Base-by-base conservation (phyloP, 2,113 vertebrate genomes). In the Carassius gibelio region DNA sequence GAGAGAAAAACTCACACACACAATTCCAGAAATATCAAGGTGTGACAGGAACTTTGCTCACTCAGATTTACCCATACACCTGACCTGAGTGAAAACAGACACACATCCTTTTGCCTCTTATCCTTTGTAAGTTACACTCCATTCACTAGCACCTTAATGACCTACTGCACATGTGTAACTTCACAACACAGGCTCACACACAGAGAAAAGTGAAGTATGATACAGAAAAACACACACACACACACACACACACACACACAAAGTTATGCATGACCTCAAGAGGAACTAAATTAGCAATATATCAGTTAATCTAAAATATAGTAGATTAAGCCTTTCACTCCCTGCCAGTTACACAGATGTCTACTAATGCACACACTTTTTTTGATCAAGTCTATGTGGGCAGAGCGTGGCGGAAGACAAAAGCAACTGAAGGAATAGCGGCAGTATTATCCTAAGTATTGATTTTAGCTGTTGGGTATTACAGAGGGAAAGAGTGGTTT, bases 391-490 rank as follows among this genome's bases (percentile, higher is more conserved):
- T 64, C 79, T 89, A 91, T 85, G 91, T 72, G 87, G 88, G 88
- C 91, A 91, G 88, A 91, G 88, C 9, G 89, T 89, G 89, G 90
- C 85, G 90, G 89, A 79, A 94, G 94, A 94, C 93, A 94, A 95
- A 94, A 90, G 86, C 91, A 90, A 92, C 90, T 87, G 93, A 93
- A 92, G 93, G 94, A 96, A 96, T 95, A 95, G 95, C 93, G 90
- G 93, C 94, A 94, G 96, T 95, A 96, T 97, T 96, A 97, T 97
- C 96, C 96, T 91, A 94, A 92, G 95, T 96, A 98, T 96, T 97
- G 97, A 99, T 97, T 98, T 97, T 96, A 93, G 94, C 96, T 97
- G 96, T 95, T 95, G 96, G 96, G 96, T 97, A 97, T 97, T 96
- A 97, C 93, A 96, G 94, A 96, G 95, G 96, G 93, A 95, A 94